Conservation (phyloP, 2,113 vertebrate genomes). For the Tympanuchus pallidicinctus region DNA sequence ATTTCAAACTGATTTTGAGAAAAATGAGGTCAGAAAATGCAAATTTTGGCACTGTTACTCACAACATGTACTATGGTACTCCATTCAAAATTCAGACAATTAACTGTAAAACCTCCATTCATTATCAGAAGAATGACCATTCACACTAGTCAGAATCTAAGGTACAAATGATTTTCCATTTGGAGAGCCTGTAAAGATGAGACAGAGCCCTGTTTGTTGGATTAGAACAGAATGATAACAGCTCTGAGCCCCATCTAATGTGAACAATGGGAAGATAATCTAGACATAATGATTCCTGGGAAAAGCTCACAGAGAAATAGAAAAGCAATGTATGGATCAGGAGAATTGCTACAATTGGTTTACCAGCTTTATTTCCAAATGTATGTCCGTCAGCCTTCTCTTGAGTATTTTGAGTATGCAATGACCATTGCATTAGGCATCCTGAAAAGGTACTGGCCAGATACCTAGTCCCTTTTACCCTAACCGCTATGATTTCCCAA, state of each 20-base stretch:
- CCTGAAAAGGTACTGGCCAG: neutral
- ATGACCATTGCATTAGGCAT: neutral
- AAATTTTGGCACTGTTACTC: neutral
- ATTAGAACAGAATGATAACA: neutral
- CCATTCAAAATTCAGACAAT: neutral
- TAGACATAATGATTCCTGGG: neutral
- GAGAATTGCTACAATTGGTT: neutral
- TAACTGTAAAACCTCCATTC: neutral
- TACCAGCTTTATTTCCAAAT: neutral
- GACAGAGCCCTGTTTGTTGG: neutral
- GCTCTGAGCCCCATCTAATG: neutral
- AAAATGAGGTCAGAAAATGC: neutral
- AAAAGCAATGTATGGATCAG: neutral
- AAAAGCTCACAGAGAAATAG: neutral
- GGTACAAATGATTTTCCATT: neutral
- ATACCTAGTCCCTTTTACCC: neutral
- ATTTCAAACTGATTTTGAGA: neutral
- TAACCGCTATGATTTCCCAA: neutral
- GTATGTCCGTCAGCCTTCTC: neutral
- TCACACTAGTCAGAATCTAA: neutral
- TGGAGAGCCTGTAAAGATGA: neutral
- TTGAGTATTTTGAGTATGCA: neutral
- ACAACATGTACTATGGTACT: neutral
- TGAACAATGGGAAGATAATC: neutral
- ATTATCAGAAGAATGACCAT: neutral